These are phyloP conservation scores for Thryonomys swinderianus DNA, from an alignment of 2,113 vertebrate species.

Conservation along the genomic window DNA sequence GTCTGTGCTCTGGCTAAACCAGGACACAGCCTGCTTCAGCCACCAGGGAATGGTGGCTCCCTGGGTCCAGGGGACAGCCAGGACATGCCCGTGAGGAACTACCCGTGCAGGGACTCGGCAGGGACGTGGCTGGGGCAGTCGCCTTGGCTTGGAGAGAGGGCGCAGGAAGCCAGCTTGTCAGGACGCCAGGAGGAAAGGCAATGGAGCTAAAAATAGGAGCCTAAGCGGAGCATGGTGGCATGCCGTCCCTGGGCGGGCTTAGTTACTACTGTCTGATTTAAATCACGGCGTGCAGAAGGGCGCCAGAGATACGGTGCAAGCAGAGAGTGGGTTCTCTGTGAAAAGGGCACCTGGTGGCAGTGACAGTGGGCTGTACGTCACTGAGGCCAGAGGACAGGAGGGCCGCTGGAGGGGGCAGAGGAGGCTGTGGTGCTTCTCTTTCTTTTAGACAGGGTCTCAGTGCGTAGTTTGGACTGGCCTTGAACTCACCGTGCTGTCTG, in stretches of 20 bases:
- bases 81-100: neutral
- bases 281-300: neutral
- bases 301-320: neutral
- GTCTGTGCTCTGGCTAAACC: neutral
- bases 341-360: neutral
- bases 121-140: neutral
- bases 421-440: neutral
- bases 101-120: rapidly evolving
- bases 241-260: rapidly evolving
- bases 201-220: constrained; percentile 11
- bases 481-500: neutral
- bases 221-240: neutral
- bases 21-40: neutral
- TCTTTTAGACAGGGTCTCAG: neutral
- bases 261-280: neutral
- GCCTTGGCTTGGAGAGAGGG: neutral
- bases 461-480: no score
- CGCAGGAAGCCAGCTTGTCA: neutral
- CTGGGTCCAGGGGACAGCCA: neutral
- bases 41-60: neutral
- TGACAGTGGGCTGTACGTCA: neutral
- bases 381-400: neutral
- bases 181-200: neutral
- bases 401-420: no score
- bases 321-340: rapidly evolving